These are phyloP conservation scores for Apogon hyalosoma DNA, from an alignment of 2,797 vertebrate genomes.

Conservation along the genomic window DNA sequence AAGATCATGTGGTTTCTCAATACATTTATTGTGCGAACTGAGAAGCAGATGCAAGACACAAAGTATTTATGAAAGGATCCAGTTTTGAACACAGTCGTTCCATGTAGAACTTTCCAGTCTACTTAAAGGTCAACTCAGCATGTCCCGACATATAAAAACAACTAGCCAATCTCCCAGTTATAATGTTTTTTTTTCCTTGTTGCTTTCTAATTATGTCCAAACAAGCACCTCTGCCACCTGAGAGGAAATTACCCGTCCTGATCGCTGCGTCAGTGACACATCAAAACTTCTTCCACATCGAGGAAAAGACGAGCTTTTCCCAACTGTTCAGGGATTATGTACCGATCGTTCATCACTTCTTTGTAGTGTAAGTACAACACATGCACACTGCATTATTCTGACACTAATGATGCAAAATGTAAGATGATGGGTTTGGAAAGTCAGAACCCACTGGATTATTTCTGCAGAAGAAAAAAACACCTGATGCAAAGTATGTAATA, in stretches of 20 bases:
- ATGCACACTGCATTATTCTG: too few species aligned
- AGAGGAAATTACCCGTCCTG: constrained; percentile 40
- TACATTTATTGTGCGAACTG: too few species aligned
- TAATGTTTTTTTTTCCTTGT: constrained; percentile 24
- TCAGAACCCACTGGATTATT: too few species aligned
- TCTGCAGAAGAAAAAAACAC: too few species aligned
- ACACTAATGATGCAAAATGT: too few species aligned
- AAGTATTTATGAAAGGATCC: too few species aligned
- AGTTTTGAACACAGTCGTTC: too few species aligned
- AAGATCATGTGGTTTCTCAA: too few species aligned
- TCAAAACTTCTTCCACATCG: constrained; percentile 19
- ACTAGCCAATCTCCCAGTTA: constrained; percentile 55
- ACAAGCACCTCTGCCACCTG: constrained; percentile 61
- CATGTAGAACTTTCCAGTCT: background rate
- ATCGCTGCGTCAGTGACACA: constrained; percentile 25
- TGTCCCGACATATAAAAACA: constrained; percentile 59
- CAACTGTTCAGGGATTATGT: background rate
- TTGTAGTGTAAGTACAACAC: background rate
- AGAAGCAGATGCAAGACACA: too few species aligned
- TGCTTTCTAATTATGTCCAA: constrained; percentile 67
- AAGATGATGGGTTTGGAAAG: too few species aligned
- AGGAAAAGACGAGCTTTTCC: background rate
- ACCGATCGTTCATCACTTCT: background rate
- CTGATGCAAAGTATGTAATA: too few species aligned
- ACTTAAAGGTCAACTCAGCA: constrained; percentile 71